Base-by-base conservation (phyloP, 2,113 vertebrate species). In the Myocastor coypus region DNA sequence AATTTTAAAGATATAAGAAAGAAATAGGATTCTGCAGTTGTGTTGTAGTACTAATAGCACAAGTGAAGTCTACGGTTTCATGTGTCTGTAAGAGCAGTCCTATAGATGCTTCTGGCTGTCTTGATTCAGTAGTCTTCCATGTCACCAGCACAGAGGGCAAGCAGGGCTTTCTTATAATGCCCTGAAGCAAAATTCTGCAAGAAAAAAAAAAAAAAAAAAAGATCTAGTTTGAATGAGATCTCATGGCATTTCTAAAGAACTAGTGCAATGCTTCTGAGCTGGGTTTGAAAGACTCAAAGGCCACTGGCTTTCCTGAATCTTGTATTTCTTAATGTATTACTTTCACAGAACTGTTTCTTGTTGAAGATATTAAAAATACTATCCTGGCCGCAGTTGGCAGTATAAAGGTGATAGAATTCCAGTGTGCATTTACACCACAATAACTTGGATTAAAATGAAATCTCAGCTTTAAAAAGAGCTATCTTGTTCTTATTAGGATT, bases 181-280 rank as follows among this genome's bases (percentile, higher is more conserved):
- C 98, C 98, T 22, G 99, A 99, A 69, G 98, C 98, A 97, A 98
- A 99, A 96, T 98, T 97, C 98, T 99, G 97, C 14, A 98, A 98
- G 80, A 34, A 50, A 95, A 97, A 96, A 94, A 84, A 52, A 98
- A 98, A 77, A 34, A 50, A 95, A 97, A 96, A 94, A 84, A 52
- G 34, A 73, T 75, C 24, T 16, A 40, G 77, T 87, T 78, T 28
- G 94, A 96, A 91, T 28, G 40, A 55, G 71, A 73, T 80, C 16
- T 82, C 10, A 59, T 4, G 37, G 7, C 68, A 24, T 71, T 87
- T 94, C 80, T 88, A 59, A 83, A 88, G 83, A 63, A 50, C 14
- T 81, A 28, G 0, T 16, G 0, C 37, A n/a, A 68, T 84, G 87
- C 22, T 37, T 89, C 26, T 92, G 32, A 80, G 59, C 3, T 30